phyloP scores from a whole-genome alignment of 2,113 vertebrate species.

The Fulica atra region DNA sequence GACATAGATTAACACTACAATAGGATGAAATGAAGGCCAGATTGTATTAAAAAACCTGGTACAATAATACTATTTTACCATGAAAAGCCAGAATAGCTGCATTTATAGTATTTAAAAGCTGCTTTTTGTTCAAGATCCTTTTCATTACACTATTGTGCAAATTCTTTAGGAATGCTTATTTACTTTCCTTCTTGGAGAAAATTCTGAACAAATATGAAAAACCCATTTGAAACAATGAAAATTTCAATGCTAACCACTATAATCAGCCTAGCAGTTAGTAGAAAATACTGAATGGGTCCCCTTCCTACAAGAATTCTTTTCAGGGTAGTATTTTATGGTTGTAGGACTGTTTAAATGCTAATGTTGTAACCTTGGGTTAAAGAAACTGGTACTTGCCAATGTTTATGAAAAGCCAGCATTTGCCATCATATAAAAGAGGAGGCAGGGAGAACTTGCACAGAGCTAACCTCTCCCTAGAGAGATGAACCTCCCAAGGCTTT shows the following conservation, averaged over 20 bases:
- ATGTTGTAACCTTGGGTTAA: neutral
- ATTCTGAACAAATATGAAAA: neutral
- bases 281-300: neutral
- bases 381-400: neutral
- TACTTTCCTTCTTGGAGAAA: neutral
- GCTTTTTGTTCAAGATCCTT: neutral
- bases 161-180: neutral
- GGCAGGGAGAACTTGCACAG: neutral
- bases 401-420: neutral
- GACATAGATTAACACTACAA: neutral
- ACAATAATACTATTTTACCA: neutral
- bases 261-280: neutral
- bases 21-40: neutral
- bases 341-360: neutral
- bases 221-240: neutral
- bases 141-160: neutral
- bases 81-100: neutral
- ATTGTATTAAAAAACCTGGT: neutral
- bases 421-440: neutral
- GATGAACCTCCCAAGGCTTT: neutral
- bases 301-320: neutral
- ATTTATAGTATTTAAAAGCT: neutral
- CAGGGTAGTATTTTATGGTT: neutral
- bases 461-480: neutral
- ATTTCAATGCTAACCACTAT: neutral